Base-by-base conservation (phyloP, 1,140 invertebrate genomes). In the Eubasilissa regina region DNA sequence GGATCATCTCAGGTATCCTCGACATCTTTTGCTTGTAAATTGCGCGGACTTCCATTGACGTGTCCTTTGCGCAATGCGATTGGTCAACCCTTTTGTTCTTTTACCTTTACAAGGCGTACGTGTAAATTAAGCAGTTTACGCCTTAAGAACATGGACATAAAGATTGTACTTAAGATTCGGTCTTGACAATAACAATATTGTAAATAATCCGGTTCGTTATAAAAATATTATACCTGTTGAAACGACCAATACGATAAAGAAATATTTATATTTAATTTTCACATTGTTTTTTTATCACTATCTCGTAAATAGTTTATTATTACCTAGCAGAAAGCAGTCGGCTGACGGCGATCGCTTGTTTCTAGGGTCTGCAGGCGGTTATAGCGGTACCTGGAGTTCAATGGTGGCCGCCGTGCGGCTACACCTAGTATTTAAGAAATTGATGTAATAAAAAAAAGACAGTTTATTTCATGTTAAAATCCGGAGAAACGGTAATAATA, bases 111-210 rank as follows among this genome's bases (percentile, higher is more conserved):
- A 45, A 15, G 45, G 15, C 64, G 64, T 68, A 15, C 64, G 19
- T 48, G 64, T 68, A 68, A 68, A 68, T 68, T 68, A 45, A 68
- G 64, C 64, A 68, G 64, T 68, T 68, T 68, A 68, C 44, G 64
- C 44, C 43, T 68, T 68, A 7, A 19, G 64, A 68, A 68, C 64
- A 68, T 17, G 44, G 64, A 44, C 64, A 68, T 68, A 68, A 68
- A 68, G 64, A 68, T 68, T 19, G 15, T 13, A 68, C 64, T 68
- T 68, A 48, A 68, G 64, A 68, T 68, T 45, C 43, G 44, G 43
- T 15, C 44, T 68, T 10, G 64, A 21, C 44, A 13, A 68, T 68
- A 68, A 68, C 44, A 68, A 68, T 64, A 58, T 44, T 62, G 25
- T 62, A 62, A 43, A 43, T 9, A 43, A 62, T n/a, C 10, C 4